Evolutionary conservation across 2,888 invertebrate species (phyloP).

Genomic region (Tetranychus truncatus): DNA sequence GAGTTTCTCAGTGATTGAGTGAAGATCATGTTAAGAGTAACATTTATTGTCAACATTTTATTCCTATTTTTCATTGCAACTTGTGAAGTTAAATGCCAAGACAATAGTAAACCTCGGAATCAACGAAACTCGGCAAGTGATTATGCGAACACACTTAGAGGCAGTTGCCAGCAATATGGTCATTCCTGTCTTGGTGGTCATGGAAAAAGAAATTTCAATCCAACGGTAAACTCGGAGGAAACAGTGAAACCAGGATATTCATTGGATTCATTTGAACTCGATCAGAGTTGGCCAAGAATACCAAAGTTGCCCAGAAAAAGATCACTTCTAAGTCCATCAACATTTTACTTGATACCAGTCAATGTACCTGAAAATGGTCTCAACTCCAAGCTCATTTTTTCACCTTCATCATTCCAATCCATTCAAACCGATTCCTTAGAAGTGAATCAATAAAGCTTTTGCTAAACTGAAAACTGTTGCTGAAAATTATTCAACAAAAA

Average conservation of each 20-base stretch:
- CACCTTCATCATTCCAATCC: not conserved
- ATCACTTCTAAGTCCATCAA: no score
- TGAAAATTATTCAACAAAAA: no score
- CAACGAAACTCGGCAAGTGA: not conserved
- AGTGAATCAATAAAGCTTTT: not conserved
- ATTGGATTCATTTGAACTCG: not conserved
- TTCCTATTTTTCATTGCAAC: not conserved
- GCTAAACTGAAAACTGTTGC: no score
- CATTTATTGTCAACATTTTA: not conserved
- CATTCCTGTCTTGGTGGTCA: conserved; percentile 19
- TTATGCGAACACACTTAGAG: not conserved
- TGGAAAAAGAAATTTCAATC: not conserved
- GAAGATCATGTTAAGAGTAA: not conserved
- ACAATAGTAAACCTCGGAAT: not conserved
- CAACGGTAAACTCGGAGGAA: not conserved
- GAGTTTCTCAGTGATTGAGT: not conserved
- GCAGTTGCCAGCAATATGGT: conserved; percentile 16
- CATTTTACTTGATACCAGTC: not conserved
- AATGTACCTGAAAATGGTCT: not conserved
- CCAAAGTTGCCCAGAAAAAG: no score
- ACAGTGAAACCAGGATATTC: not conserved
- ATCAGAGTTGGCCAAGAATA: not conserved
- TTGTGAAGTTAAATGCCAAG: not conserved
- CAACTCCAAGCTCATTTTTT: not conserved
- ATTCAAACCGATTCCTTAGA: not conserved